Conservation (phyloP, 2,797 vertebrate species). For the Melopsittacus undulatus region DNA sequence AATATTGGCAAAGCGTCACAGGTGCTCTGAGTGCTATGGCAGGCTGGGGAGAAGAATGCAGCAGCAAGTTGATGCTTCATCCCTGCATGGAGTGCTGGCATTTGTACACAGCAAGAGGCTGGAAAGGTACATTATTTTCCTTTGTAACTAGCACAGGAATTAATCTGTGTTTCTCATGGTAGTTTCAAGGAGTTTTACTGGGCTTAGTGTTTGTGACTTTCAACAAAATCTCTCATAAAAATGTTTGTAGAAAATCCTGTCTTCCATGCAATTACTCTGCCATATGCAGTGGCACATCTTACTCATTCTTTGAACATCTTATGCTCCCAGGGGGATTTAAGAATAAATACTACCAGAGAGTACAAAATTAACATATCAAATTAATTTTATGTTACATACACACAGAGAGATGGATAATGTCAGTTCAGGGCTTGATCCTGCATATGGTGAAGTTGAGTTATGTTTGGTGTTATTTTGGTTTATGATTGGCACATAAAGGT, state of each 20-base stretch:
- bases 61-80: background rate
- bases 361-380: slow-evolving; percentile 23
- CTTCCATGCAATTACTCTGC: background rate
- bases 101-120: background rate
- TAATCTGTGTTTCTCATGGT: background rate
- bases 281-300: background rate
- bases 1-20: slow-evolving; percentile 14
- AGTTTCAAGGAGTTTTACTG: background rate
- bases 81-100: fast-evolving
- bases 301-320: background rate
- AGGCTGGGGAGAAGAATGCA: background rate
- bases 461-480: background rate
- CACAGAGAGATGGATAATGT: background rate
- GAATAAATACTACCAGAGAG: background rate
- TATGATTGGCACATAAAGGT: background rate
- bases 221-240: background rate
- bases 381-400: slow-evolving; percentile 15
- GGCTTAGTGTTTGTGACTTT: background rate
- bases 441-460: background rate
- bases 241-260: background rate
- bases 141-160: background rate
- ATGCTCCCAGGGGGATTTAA: background rate
- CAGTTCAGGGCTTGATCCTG: background rate
- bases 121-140: background rate
- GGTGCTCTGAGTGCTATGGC: background rate